Percentiles rank a stretch among this genome's conserved stretches.
phyloP scores from a whole-genome alignment of 2,888 invertebrate species.

The Synergus gifuensis region DNA sequence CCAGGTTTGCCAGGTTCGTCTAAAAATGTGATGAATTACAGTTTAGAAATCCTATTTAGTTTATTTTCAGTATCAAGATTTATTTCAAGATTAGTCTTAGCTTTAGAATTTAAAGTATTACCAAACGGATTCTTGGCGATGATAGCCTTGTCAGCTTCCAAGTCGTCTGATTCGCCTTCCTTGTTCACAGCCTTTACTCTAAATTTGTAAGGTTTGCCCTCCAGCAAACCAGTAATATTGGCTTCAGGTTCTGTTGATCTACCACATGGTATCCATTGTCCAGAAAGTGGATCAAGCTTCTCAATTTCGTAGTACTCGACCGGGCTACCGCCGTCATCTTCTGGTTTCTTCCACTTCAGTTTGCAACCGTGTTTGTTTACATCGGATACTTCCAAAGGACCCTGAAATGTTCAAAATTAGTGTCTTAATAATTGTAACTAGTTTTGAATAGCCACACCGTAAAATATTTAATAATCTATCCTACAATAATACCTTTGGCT shows the following conservation, averaged over 20 bases:
- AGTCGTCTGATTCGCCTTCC: conserved; percentile 97
- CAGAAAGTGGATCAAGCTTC: conserved; percentile 94
- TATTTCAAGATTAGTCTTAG: neutral
- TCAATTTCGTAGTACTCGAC: conserved; percentile 98
- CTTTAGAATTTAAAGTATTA: conserved; percentile 67
- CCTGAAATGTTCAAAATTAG: conserved; percentile 74
- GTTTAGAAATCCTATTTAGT: neutral
- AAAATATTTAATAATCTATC: neutral
- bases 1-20: conserved; percentile 96
- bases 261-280: conserved; percentile 95
- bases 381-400: conserved; percentile 92
- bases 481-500: conserved; percentile 80
- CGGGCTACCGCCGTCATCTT: conserved; percentile 96
- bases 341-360: conserved; percentile 94
- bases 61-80: neutral
- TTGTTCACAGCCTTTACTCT: conserved; percentile 98
- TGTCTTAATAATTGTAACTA: neutral
- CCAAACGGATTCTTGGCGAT: conserved; percentile 99
- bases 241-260: conserved; percentile 92
- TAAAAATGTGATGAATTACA: conserved; percentile 65
- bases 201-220: conserved; percentile 99
- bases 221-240: conserved; percentile 90
- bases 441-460: neutral
- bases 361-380: conserved; percentile 95
- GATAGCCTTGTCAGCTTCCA: conserved; percentile 95